Evolutionary conservation across 2,888 invertebrate genomes (phyloP).

Genomic region (Perithous albicinctus): DNA sequence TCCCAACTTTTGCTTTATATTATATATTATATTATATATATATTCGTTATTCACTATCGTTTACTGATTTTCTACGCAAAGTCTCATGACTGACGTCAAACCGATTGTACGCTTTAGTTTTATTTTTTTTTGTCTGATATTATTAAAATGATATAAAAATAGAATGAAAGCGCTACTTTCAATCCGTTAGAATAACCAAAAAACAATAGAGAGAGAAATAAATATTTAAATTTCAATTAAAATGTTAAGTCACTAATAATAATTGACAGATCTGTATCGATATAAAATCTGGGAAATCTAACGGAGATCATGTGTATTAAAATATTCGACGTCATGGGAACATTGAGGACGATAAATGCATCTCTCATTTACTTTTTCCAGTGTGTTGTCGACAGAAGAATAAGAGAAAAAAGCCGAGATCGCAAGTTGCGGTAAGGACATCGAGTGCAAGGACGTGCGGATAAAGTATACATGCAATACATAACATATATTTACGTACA

Average conservation of each 20-base stretch:
- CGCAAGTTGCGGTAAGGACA: conserved; percentile 13
- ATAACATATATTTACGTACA: not conserved
- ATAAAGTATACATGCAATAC: conserved; percentile 7
- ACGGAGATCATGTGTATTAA: not conserved
- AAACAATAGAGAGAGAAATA: no score
- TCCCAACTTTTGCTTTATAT: not conserved
- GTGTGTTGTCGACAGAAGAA: not conserved
- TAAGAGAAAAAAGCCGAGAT: conserved; percentile 16
- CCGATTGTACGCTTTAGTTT: no score
- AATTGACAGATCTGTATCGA: not conserved
- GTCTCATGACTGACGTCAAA: not conserved
- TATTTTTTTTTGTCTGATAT: no score
- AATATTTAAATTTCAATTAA: no score
- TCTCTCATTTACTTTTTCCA: not conserved
- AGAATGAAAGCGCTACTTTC: no score
- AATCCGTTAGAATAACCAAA: no score
- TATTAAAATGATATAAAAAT: no score
- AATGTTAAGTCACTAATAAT: no score
- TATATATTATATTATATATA: no score
- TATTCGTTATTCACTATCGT: no score
- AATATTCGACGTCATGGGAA: not conserved
- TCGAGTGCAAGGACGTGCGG: conserved; percentile 41
- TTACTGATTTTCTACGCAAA: not conserved
- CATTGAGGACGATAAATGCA: conserved; percentile 29
- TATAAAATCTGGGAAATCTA: not conserved